phyloP scores from a whole-genome alignment of 2,888 invertebrate species.

The Perizoma affinitatum region DNA sequence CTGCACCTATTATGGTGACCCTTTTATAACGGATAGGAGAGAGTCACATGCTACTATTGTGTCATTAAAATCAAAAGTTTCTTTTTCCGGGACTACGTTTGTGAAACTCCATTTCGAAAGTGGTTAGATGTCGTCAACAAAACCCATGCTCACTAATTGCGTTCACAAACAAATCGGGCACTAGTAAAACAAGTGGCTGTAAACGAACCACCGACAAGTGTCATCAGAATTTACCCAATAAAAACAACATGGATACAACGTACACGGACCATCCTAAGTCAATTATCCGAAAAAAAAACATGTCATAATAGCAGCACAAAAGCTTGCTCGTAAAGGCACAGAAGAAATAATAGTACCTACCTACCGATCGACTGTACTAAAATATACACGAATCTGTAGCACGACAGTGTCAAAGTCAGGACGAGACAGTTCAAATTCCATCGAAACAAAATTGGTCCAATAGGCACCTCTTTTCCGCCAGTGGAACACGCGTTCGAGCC shows the following conservation, averaged over 20 bases:
- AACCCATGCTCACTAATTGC: slow-evolving; percentile 18
- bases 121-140: slow-evolving; percentile 12
- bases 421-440: no score
- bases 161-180: slow-evolving; percentile 18
- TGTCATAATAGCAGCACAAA: slow-evolving; percentile 47
- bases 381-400: no score
- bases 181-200: slow-evolving; percentile 19
- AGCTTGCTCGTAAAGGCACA: slow-evolving; percentile 35
- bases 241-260: slow-evolving; percentile 26
- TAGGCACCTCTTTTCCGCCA: background rate
- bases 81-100: no score
- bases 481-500: background rate
- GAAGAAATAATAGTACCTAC: slow-evolving; percentile 15
- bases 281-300: slow-evolving; percentile 54
- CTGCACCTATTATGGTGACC: no score
- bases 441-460: background rate
- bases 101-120: background rate
- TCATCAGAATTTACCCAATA: slow-evolving; percentile 30
- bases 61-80: no score
- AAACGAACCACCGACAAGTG: slow-evolving; percentile 31
- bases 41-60: no score
- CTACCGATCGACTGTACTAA: no score
- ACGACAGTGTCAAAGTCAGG: no score
- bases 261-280: slow-evolving; percentile 43
- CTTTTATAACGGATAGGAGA: background rate